Conservation (phyloP, 2,797 vertebrate genomes). For the Notoglanidium macrostoma region DNA sequence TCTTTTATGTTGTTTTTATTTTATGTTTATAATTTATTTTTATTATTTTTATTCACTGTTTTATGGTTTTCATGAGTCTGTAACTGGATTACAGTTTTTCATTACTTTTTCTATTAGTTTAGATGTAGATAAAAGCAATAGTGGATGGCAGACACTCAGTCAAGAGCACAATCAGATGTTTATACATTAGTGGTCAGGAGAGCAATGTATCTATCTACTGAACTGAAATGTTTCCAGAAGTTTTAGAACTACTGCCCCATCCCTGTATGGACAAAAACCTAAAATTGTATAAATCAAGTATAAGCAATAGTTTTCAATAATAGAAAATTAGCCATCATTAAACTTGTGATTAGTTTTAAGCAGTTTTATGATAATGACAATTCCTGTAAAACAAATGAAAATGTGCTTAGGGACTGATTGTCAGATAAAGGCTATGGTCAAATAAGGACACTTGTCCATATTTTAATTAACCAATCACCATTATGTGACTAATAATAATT, state of each 20-base stretch:
- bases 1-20: constrained; percentile 56
- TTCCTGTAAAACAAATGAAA: constrained; percentile 23
- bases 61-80: constrained; percentile 61
- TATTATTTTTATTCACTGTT: constrained; percentile 59
- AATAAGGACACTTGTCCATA: background rate
- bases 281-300: constrained; percentile 11
- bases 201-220: constrained; percentile 79
- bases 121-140: constrained; percentile 89
- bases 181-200: constrained; percentile 75
- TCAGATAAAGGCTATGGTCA: background rate
- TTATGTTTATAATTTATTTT: constrained; percentile 55
- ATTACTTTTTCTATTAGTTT: constrained; percentile 64
- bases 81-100: constrained; percentile 51
- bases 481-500: background rate
- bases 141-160: constrained; percentile 79
- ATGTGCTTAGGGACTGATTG: background rate
- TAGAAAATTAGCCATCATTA: constrained; percentile 44
- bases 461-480: constrained; percentile 13
- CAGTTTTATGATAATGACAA: constrained; percentile 16
- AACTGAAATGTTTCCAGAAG: constrained; percentile 69
- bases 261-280: constrained; percentile 10
- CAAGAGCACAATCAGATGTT: constrained; percentile 87
- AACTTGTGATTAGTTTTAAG: constrained; percentile 41
- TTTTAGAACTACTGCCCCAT: constrained; percentile 40
- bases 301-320: constrained; percentile 46